A percentile compares a stretch with the other conserved stretches of the same genome.
phyloP scores from a whole-genome alignment of 2,113 vertebrate species.

The Callionymus lyra region DNA sequence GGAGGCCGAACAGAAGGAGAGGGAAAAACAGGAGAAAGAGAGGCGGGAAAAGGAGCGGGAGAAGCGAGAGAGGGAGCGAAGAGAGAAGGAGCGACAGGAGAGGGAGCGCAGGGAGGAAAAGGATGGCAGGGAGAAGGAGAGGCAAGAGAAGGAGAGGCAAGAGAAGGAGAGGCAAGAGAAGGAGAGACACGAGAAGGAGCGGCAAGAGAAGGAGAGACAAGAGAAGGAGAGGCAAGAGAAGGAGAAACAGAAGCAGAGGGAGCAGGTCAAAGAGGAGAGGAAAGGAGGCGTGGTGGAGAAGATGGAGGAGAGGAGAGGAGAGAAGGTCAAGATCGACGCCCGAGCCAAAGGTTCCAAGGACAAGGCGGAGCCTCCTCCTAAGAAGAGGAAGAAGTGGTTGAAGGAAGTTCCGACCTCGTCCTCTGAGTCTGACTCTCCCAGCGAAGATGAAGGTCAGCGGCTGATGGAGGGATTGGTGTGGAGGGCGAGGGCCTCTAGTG shows the following conservation, averaged over 20 bases:
- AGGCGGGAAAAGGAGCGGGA: conserved; percentile 1
- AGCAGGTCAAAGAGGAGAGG: conserved; percentile 6
- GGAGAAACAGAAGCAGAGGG: background rate
- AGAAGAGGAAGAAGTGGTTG: conserved; percentile 50
- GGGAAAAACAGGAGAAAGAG: background rate
- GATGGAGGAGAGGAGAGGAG: conserved; percentile 28
- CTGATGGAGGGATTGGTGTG: background rate
- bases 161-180: background rate
- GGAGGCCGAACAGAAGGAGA: background rate
- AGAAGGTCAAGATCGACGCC: conserved; percentile 23
- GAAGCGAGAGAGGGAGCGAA: background rate
- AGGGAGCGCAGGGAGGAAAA: background rate
- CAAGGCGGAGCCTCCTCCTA: conserved; percentile 74
- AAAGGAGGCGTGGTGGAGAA: background rate
- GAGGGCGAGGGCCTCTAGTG: too few relatives aligned
- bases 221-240: conserved; percentile 1
- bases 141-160: conserved; percentile 10
- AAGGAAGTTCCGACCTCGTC: conserved; percentile 65
- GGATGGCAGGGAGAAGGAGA: conserved; percentile 14
- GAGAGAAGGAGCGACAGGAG: conserved; percentile 11
- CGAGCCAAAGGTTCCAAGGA: conserved; percentile 64
- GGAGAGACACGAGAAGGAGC: conserved; percentile 6
- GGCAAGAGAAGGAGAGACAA: background rate
- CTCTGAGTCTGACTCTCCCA: conserved; percentile 68
- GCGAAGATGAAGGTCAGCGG: conserved; percentile 71